Conservation (phyloP, 53 echinoderm and acorn worm species). For the Echinarachnius parma region DNA sequence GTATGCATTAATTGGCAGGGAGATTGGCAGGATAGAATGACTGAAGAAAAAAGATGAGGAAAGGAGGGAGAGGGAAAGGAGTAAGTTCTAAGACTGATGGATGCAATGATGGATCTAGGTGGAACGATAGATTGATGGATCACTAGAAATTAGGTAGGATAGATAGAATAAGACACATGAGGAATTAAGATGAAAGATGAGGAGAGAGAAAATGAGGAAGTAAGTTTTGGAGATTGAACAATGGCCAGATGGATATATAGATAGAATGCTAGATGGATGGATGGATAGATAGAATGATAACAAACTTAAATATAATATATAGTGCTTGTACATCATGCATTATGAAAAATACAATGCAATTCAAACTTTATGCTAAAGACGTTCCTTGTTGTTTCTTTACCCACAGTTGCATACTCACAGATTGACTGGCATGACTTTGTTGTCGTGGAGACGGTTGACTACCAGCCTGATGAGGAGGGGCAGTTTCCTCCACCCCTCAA, state of each 20-base stretch:
- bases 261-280: neutral
- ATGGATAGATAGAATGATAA: neutral
- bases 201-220: neutral
- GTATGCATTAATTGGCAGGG: too few relatives aligned
- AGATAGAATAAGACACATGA: neutral
- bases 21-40: neutral
- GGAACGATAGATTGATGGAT: neutral
- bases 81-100: neutral
- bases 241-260: neutral
- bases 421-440: slow-evolving; percentile 99
- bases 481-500: slow-evolving; percentile 86
- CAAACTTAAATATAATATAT: too few relatives aligned
- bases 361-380: too few relatives aligned
- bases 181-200: neutral
- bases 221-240: too few relatives aligned
- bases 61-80: neutral
- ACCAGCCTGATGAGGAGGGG: slow-evolving; percentile 88
- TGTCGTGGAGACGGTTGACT: slow-evolving; percentile 97
- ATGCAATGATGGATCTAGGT: neutral
- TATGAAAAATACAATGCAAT: too few relatives aligned
- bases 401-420: slow-evolving; percentile 88
- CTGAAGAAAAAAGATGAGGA: neutral
- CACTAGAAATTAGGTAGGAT: neutral
- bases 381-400: too few relatives aligned
- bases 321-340: too few relatives aligned